These are phyloP conservation scores for Drosophila teissieri DNA, from an alignment of 1,140 invertebrate genomes.

Conservation along the genomic window DNA sequence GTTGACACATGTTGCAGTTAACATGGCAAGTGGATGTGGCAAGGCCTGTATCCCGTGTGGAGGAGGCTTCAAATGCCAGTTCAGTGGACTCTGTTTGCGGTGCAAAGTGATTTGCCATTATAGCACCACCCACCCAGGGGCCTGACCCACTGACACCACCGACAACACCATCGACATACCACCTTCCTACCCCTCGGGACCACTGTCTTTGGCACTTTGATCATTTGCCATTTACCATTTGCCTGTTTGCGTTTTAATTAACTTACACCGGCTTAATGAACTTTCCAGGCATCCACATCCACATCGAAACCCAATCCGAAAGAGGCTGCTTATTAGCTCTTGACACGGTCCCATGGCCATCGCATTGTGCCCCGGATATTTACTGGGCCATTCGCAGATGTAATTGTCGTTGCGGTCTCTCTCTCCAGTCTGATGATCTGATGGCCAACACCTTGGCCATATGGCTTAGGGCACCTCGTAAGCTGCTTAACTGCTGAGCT, in stretches of 20 bases:
- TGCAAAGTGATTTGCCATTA: constrained; percentile 59
- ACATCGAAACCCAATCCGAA: constrained; percentile 8
- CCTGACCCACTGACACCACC: neutral
- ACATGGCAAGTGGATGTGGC: constrained; percentile 44
- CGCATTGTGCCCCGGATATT: constrained; percentile 17
- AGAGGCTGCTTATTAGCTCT: constrained; percentile 50
- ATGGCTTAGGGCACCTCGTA: constrained; percentile 39
- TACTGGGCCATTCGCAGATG: constrained; percentile 18
- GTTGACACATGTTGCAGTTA: constrained; percentile 67
- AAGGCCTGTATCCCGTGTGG: constrained; percentile 17
- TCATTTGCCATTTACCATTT: constrained; percentile 65
- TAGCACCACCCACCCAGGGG: constrained; percentile 3
- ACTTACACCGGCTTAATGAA: constrained; percentile 65
- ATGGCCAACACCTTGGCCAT: constrained; percentile 40
- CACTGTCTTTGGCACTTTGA: constrained; percentile 61
- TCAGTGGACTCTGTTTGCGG: constrained; percentile 52
- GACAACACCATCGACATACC: neutral
- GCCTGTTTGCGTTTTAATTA: constrained; percentile 66
- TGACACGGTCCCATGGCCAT: constrained; percentile 22
- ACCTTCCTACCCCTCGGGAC: constrained; percentile 3
- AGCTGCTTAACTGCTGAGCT: constrained; percentile 46
- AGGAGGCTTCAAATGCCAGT: constrained; percentile 24
- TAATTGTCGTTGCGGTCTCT: constrained; percentile 17
- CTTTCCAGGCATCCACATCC: constrained; percentile 19
- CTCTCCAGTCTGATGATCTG: constrained; percentile 17